phyloP scores from a whole-genome alignment of 2,113 vertebrate genomes.

The Leptodactylus fuscus region DNA sequence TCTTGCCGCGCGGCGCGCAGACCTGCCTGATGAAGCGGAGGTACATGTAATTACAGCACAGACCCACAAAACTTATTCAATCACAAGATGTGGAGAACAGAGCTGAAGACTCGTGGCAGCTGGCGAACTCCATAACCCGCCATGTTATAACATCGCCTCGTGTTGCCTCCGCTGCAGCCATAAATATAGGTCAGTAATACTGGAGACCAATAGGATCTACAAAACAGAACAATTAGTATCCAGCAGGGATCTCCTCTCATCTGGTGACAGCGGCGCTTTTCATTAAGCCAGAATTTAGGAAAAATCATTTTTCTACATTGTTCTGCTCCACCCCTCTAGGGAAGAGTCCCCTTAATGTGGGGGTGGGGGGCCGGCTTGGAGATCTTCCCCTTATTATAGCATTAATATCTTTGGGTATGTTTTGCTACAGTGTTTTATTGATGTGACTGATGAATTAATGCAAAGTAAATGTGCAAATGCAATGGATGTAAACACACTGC shows the following conservation, averaged over 20 bases:
- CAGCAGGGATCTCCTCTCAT: no score
- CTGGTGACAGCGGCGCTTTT: no score
- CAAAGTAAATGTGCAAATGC: no score
- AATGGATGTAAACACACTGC: no score
- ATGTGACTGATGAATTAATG: no score
- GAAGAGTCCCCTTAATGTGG: no score
- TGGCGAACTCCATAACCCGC: not conserved
- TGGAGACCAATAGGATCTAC: not conserved
- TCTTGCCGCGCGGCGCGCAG: not conserved
- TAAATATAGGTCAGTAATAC: not conserved
- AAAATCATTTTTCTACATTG: not conserved
- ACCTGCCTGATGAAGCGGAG: accelerated
- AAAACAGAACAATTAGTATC: not conserved
- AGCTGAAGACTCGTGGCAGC: not conserved
- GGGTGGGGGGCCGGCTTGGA: no score
- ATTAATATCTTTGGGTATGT: no score
- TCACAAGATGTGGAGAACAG: slow-evolving; percentile 10
- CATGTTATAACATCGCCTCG: not conserved
- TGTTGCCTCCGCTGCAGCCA: not conserved
- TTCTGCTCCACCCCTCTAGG: no score
- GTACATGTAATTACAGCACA: not conserved
- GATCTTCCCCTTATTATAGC: no score
- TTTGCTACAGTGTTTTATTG: no score
- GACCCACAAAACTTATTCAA: not conserved
- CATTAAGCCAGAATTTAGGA: no score